These are phyloP conservation scores for Hyla sarda DNA, from an alignment of 2,113 vertebrate genomes.

Conservation along the genomic window DNA sequence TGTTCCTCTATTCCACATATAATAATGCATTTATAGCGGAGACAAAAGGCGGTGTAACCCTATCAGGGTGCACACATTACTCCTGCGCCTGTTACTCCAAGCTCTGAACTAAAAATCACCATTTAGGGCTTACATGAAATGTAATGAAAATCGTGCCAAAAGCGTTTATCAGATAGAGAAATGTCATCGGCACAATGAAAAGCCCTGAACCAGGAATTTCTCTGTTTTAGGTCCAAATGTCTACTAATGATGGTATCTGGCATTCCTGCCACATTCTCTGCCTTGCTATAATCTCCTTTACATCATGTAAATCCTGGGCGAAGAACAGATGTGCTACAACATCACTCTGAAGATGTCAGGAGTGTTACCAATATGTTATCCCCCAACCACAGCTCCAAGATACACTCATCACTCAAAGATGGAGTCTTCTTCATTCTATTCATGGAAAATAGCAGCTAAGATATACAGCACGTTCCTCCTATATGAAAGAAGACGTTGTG, in stretches of 20 bases:
- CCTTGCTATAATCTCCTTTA: conserved; percentile 44
- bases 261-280: conserved; percentile 51
- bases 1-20: background rate
- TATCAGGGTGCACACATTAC: background rate
- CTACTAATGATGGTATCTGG: conserved; percentile 53
- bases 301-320: conserved; percentile 36
- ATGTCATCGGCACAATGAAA: conserved; percentile 51
- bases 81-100: background rate
- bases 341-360: conserved; percentile 8
- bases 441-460: background rate
- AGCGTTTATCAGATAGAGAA: conserved; percentile 56
- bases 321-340: conserved; percentile 39
- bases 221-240: conserved; percentile 57
- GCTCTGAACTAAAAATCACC: conserved; percentile 33
- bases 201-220: conserved; percentile 43
- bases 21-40: background rate
- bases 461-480: background rate
- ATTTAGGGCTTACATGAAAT: conserved; percentile 52
- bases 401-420: conserved; percentile 28
- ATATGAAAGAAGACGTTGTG: background rate
- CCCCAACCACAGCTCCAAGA: background rate
- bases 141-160: conserved; percentile 45
- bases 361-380: conserved; percentile 23
- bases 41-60: conserved; percentile 30
- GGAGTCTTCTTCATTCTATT: background rate